Evolutionary conservation across 1,140 invertebrate genomes (phyloP).

Genomic region (Platyscapa corneri): DNA sequence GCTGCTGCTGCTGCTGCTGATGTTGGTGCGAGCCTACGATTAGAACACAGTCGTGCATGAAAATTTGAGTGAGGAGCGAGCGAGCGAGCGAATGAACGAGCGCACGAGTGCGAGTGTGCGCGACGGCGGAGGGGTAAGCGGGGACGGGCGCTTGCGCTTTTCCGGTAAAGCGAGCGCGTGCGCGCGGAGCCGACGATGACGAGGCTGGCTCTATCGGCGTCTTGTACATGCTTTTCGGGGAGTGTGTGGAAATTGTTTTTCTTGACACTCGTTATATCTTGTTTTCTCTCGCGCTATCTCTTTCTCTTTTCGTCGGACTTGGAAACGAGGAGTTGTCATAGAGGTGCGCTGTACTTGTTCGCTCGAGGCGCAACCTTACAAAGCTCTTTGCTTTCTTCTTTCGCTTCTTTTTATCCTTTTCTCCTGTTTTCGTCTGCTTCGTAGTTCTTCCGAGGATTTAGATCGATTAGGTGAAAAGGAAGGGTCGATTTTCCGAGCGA

Average conservation of each 20-base stretch:
- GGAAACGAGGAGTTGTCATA: not conserved
- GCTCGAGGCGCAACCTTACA: not conserved
- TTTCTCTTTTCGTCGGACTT: not conserved
- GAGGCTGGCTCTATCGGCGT: not conserved
- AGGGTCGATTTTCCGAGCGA: not conserved
- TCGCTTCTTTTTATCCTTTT: not conserved
- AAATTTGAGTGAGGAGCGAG: not conserved
- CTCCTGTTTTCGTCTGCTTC: not conserved
- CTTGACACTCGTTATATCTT: not conserved
- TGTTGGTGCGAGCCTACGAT: not conserved
- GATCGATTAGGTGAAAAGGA: not conserved
- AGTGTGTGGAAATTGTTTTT: not conserved
- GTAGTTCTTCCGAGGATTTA: not conserved
- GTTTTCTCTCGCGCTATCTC: not conserved
- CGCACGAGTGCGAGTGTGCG: not conserved
- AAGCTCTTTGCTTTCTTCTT: not conserved
- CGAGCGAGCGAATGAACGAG: not conserved
- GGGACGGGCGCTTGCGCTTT: conserved; percentile 11
- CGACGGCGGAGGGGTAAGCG: not conserved
- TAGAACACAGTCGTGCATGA: not conserved
- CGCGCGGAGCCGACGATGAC: not conserved
- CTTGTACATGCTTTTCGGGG: not conserved
- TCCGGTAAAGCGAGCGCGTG: not conserved
- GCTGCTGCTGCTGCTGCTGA: conserved; percentile 26
- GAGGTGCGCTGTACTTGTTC: not conserved